These are phyloP conservation scores for Lerema accius DNA, from an alignment of 1,140 invertebrate genomes.

Conservation along the genomic window DNA sequence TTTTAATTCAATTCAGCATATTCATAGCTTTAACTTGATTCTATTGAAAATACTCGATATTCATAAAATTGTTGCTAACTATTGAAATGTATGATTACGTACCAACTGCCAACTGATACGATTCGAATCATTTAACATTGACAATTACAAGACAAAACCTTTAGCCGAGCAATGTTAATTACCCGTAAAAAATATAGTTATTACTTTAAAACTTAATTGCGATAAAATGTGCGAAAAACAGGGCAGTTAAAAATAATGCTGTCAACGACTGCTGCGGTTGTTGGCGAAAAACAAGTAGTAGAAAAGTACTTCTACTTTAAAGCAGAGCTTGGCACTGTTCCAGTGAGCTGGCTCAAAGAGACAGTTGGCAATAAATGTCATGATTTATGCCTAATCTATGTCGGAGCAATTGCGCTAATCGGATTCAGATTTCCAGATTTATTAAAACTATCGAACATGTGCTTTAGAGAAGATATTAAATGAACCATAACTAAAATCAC, in stretches of 20 bases:
- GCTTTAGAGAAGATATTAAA: not conserved
- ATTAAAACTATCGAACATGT: constrained; percentile 4
- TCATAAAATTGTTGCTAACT: too few relatives aligned
- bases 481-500: constrained; percentile 2
- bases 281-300: constrained; percentile 25
- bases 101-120: too few relatives aligned
- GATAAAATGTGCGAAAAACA: not conserved
- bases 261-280: constrained; percentile 26
- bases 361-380: constrained; percentile 22
- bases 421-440: constrained; percentile 21
- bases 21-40: too few relatives aligned
- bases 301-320: constrained; percentile 23
- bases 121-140: too few relatives aligned
- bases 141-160: too few relatives aligned
- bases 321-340: constrained; percentile 16
- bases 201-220: constrained; percentile 1
- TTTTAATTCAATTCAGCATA: too few relatives aligned
- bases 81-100: too few relatives aligned
- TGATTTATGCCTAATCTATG: constrained; percentile 28
- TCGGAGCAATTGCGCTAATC: constrained; percentile 20
- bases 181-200: constrained; percentile 13
- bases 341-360: constrained; percentile 22
- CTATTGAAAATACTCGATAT: too few relatives aligned
- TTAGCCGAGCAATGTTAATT: constrained; percentile 1
- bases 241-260: constrained; percentile 16